These are phyloP conservation scores for Cryptoleucopteryx plumbea DNA, from an alignment of 2,113 vertebrate species.

Conservation along the genomic window DNA sequence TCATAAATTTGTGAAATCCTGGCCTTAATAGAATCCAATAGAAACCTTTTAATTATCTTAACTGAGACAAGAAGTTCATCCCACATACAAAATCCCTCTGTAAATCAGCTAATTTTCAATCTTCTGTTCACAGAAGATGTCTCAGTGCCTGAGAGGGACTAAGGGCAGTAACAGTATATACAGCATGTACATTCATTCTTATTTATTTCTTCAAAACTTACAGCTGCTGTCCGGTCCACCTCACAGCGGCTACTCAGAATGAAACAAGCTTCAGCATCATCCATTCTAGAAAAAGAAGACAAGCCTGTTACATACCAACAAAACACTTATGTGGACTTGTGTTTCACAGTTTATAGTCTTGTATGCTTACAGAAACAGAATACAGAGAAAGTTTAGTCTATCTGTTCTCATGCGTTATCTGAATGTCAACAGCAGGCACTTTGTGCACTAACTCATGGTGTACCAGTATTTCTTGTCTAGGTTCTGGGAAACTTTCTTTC, in stretches of 20 bases:
- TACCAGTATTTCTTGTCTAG: background rate
- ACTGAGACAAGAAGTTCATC: background rate
- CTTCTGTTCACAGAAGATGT: background rate
- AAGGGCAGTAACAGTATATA: background rate
- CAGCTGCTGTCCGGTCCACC: conserved; percentile 93
- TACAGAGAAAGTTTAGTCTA: background rate
- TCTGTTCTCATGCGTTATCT: background rate
- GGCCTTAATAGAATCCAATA: background rate
- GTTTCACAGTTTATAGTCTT: background rate
- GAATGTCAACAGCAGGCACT: background rate
- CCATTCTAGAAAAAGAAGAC: conserved; percentile 81
- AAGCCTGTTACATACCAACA: background rate
- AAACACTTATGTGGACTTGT: background rate
- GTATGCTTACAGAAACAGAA: background rate
- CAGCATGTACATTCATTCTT: background rate
- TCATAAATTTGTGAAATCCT: background rate
- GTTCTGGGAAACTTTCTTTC: background rate
- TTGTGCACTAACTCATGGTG: background rate
- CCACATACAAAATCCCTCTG: background rate
- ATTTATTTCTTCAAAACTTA: conserved; percentile 69
- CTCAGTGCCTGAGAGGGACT: background rate
- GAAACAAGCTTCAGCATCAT: conserved; percentile 95
- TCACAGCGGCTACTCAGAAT: conserved; percentile 95
- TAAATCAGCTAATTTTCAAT: background rate
- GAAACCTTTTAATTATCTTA: background rate